phyloP scores from a whole-genome alignment of 2,888 invertebrate genomes.

The Ophonus ardosiacus region DNA sequence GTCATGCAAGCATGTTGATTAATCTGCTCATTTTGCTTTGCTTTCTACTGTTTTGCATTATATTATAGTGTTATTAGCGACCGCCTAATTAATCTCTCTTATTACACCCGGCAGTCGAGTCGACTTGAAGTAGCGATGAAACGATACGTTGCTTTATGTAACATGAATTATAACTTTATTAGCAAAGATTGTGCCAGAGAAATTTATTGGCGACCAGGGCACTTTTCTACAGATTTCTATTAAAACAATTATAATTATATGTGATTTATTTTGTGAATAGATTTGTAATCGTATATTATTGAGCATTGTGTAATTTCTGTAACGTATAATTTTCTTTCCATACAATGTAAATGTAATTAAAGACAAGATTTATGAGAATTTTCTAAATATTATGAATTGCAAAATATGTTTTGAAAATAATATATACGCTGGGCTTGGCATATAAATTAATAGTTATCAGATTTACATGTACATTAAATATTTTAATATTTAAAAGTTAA shows the following conservation, averaged over 20 bases:
- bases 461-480: no score
- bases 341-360: background rate
- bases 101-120: conserved; percentile 8
- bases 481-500: no score
- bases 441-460: no score
- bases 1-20: conserved; percentile 30
- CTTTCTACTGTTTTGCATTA: conserved; percentile 35
- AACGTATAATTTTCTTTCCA: background rate
- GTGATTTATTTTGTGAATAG: conserved; percentile 11
- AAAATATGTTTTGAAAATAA: background rate
- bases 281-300: background rate
- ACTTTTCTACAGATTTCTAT: conserved; percentile 8
- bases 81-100: conserved; percentile 32
- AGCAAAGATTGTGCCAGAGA: background rate
- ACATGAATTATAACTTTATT: conserved; percentile 29
- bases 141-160: conserved; percentile 2
- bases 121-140: conserved; percentile 24
- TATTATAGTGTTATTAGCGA: conserved; percentile 33
- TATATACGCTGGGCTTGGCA: no score
- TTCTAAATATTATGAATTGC: background rate
- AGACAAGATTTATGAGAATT: background rate
- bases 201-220: conserved; percentile 5
- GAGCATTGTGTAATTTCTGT: background rate
- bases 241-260: conserved; percentile 19
- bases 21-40: conserved; percentile 36